Conservation (phyloP, 2,888 invertebrate species). For the Hirudinaria manillensis region DNA sequence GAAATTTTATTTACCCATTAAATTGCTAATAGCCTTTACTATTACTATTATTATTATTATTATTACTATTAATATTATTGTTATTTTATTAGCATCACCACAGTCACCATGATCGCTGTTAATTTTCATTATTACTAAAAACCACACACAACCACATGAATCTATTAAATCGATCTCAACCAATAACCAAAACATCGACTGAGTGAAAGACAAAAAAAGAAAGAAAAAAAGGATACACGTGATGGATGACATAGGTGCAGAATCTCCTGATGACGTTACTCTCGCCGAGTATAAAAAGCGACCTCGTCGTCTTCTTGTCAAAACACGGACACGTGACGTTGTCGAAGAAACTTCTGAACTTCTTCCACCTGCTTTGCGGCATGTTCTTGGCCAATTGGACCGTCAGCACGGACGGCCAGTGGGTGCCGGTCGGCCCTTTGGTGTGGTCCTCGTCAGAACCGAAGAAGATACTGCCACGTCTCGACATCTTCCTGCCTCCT, state of each 20-base stretch:
- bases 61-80: no score
- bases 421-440: no score
- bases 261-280: slow-evolving; percentile 19
- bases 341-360: slow-evolving; percentile 19
- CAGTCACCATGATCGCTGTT: no score
- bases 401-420: background rate
- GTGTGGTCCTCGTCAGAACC: background rate
- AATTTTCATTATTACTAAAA: no score
- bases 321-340: slow-evolving; percentile 27
- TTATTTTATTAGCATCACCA: no score
- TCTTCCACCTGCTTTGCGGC: background rate
- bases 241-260: slow-evolving; percentile 4
- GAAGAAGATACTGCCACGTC: background rate
- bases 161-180: no score
- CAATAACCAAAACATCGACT: no score
- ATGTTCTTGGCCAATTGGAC: slow-evolving; percentile 18
- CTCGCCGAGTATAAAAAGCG: slow-evolving; percentile 18
- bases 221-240: slow-evolving; percentile 16
- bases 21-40: no score
- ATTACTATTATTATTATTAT: no score
- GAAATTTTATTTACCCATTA: no score
- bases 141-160: no score
- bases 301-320: slow-evolving; percentile 13
- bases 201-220: no score
- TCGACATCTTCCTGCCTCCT: background rate